phyloP scores from a whole-genome alignment of 2,888 invertebrate species.

The Hanleya hanleyi region DNA sequence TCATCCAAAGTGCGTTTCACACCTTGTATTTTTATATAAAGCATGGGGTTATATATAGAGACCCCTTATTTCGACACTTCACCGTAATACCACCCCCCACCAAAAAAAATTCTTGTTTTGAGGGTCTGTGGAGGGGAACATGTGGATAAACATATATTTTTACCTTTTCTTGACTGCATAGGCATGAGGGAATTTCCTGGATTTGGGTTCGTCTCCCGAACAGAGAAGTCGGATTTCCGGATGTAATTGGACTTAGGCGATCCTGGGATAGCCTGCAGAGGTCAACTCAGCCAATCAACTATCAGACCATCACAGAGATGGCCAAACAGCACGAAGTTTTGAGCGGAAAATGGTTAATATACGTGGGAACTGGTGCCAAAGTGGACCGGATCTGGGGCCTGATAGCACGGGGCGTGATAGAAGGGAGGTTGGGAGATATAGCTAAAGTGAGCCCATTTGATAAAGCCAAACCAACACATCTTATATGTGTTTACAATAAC shows the following conservation, averaged over 20 bases:
- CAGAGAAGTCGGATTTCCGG: neutral
- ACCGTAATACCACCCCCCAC: too few species aligned
- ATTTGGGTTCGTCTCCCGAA: neutral
- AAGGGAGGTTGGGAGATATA: slow-evolving; percentile 17
- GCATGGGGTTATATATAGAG: too few species aligned
- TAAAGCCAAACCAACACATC: slow-evolving; percentile 23
- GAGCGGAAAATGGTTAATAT: slow-evolving; percentile 45
- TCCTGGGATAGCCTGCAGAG: slow-evolving; percentile 34
- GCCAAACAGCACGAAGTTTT: slow-evolving; percentile 34
- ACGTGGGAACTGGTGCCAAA: slow-evolving; percentile 39
- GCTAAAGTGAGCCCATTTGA: slow-evolving; percentile 34
- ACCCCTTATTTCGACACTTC: too few species aligned
- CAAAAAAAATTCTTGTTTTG: too few species aligned
- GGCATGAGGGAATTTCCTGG: neutral
- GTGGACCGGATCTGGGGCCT: slow-evolving; percentile 44
- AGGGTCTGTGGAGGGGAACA: too few species aligned
- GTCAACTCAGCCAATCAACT: slow-evolving; percentile 27
- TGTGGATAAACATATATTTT: too few species aligned
- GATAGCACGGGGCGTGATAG: slow-evolving; percentile 35
- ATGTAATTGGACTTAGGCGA: slow-evolving; percentile 24
- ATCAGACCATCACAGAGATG: slow-evolving; percentile 34
- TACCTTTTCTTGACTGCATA: neutral
- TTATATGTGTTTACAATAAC: slow-evolving; percentile 44
- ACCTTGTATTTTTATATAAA: too few species aligned
- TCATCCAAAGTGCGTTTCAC: too few species aligned